Evolutionary conservation across 2,888 invertebrate genomes (phyloP).

Genomic region (Ametastegia equiseti): DNA sequence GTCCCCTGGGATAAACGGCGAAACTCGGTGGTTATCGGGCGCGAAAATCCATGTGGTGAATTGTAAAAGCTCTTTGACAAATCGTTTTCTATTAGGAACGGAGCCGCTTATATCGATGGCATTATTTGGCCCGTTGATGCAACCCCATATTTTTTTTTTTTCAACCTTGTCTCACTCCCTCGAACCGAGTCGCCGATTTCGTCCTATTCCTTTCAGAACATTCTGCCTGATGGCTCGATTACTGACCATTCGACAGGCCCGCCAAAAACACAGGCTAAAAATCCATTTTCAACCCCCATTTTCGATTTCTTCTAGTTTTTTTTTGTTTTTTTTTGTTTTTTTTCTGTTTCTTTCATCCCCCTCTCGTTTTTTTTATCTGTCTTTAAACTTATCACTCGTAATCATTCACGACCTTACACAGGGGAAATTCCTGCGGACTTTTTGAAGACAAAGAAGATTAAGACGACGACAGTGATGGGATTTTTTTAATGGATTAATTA

Average conservation of each 20-base stretch:
- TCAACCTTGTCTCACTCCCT: neutral
- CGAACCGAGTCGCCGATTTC: neutral
- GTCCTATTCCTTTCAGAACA: neutral
- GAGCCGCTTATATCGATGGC: slow-evolving; percentile 66
- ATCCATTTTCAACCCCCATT: neutral
- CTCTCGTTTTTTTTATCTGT: no score
- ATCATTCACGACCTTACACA: neutral
- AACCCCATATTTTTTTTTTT: slow-evolving; percentile 54
- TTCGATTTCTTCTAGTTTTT: no score
- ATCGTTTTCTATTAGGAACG: slow-evolving; percentile 69
- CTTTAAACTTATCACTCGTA: neutral
- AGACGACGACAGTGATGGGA: no score
- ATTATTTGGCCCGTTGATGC: slow-evolving; percentile 65
- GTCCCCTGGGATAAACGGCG: slow-evolving; percentile 31
- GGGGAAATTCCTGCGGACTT: no score
- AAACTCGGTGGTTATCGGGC: slow-evolving; percentile 64
- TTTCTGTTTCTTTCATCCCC: no score
- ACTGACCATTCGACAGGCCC: neutral
- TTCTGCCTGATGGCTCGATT: neutral
- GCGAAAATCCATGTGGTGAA: slow-evolving; percentile 67
- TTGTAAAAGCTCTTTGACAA: slow-evolving; percentile 72
- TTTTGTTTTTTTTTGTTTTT: no score
- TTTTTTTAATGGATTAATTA: no score
- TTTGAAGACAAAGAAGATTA: no score
- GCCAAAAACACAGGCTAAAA: neutral